phyloP scores from a whole-genome alignment of 2,888 invertebrate genomes.

The Philopedon plagiatum region DNA sequence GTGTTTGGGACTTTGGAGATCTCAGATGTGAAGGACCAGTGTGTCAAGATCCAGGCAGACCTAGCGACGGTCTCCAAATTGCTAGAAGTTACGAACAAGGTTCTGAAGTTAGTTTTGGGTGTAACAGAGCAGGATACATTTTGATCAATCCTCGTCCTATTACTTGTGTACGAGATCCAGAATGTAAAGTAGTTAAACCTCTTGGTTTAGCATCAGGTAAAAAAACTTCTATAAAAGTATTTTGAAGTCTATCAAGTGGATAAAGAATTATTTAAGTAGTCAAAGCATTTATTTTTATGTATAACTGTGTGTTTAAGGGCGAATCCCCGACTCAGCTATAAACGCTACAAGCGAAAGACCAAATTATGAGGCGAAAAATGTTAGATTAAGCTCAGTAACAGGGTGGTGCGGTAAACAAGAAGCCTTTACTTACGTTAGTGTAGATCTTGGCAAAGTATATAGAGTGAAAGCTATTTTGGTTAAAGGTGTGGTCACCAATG shows the following conservation, averaged over 20 bases:
- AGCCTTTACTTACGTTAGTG: conserved; percentile 95
- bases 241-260: neutral
- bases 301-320: conserved; percentile 56
- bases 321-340: conserved; percentile 94
- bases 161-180: conserved; percentile 91
- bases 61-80: conserved; percentile 91
- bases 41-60: conserved; percentile 95
- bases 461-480: conserved; percentile 93
- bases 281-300: neutral
- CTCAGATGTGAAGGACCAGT: conserved; percentile 96
- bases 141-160: conserved; percentile 93
- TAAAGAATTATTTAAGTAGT: neutral
- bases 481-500: conserved; percentile 95
- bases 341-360: conserved; percentile 94
- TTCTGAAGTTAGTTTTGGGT: conserved; percentile 92
- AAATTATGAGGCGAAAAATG: conserved; percentile 91
- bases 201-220: conserved; percentile 89
- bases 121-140: conserved; percentile 92
- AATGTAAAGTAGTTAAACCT: conserved; percentile 93
- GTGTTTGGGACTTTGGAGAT: conserved; percentile 98
- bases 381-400: conserved; percentile 91
- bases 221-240: conserved; percentile 67
- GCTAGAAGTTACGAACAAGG: conserved; percentile 90
- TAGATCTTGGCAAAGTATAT: conserved; percentile 94
- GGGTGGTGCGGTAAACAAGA: conserved; percentile 98